A percentile compares a stretch with the other conserved stretches of the same genome.
Evolutionary conservation across 2,888 invertebrate genomes (phyloP).

Genomic region (Microctonus aethiopoides): DNA sequence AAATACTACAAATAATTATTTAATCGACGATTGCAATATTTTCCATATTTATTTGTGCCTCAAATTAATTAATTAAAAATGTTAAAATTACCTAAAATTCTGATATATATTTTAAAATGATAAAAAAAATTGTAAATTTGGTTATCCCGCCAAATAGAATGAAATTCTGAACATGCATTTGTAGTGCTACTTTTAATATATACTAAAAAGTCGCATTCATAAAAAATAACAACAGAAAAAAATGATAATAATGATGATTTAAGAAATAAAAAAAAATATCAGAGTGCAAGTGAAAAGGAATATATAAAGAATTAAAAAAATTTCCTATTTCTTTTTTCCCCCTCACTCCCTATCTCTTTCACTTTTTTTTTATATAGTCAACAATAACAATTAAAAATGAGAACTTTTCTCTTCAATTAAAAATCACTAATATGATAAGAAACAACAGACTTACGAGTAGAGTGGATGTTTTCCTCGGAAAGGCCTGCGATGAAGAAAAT

Average conservation of each 20-base stretch:
- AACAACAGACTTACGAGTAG: slow-evolving; percentile 72
- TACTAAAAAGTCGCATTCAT: slow-evolving; percentile 16
- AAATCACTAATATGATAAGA: slow-evolving; percentile 33
- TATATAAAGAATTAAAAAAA: no score
- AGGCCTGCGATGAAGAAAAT: slow-evolving; percentile 69
- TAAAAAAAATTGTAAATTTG: no score
- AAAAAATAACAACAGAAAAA: slow-evolving; percentile 17
- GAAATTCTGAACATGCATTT: slow-evolving; percentile 34
- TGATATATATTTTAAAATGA: neutral
- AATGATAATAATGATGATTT: slow-evolving; percentile 1
- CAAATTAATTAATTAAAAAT: no score
- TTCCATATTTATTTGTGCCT: no score
- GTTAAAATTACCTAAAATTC: neutral
- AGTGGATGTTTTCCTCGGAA: slow-evolving; percentile 74
- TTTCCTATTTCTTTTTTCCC: neutral
- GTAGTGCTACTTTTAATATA: slow-evolving; percentile 13
- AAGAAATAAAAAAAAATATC: slow-evolving; percentile 14
- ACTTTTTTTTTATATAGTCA: neutral
- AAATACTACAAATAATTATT: slow-evolving; percentile 1
- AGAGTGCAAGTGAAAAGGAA: slow-evolving; percentile 17
- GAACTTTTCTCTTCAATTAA: neutral
- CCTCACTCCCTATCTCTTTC: neutral
- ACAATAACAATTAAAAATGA: slow-evolving; percentile 31
- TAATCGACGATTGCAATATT: neutral
- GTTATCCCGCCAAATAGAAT: neutral